Base-by-base conservation (phyloP, 2,888 invertebrate genomes). In the Eupithecia insigniata region DNA sequence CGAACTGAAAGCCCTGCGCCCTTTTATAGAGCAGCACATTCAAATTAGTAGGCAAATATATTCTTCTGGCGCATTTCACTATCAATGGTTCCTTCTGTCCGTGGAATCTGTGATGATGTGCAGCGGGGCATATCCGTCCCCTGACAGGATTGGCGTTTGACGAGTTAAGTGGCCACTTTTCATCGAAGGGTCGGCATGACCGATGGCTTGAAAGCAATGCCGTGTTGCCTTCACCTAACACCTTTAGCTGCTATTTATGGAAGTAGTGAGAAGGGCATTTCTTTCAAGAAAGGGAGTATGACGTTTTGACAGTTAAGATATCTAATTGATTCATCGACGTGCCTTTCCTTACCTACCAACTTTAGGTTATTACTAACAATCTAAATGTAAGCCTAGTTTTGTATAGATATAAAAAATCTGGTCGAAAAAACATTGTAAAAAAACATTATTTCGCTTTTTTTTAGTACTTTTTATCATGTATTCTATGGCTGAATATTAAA, bases 161-260 rank as follows among this genome's bases (percentile, higher is more conserved):
- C 92, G 90, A 89, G 89, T 86, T 90, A 93, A 93, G 92, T 92
- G 92, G 91, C 86, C 88, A 92, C 90, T 92, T 92, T 90, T 91
- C 91, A 91, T 90, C 89, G 87, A 88, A 89, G 86, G 91, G 89
- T 87, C 86, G 83, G 84, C 86, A 87, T 92, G 92, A 92, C 89
- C 91, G 92, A 93, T 91, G 88, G 86, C 84, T 88, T 92, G 88
- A 93, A 90, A 93, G 92, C 92, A 87, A 93, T 92, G 84, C 90
- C 90, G 82, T 93, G 93, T 93, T 87, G 83, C 87, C 85, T 84
- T 83, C 81, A 74, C 77, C 79, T 80, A 83, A 83, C 87, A 88
- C 89, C 89, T 89, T 82, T 78, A 34, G 73, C 77, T 62, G 60
- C 77, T 81, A 67, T 72, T 71, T 72, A 78, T 77, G 73, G 71